phyloP scores from a whole-genome alignment of 2,888 invertebrate genomes.

The Selenia dentaria region DNA sequence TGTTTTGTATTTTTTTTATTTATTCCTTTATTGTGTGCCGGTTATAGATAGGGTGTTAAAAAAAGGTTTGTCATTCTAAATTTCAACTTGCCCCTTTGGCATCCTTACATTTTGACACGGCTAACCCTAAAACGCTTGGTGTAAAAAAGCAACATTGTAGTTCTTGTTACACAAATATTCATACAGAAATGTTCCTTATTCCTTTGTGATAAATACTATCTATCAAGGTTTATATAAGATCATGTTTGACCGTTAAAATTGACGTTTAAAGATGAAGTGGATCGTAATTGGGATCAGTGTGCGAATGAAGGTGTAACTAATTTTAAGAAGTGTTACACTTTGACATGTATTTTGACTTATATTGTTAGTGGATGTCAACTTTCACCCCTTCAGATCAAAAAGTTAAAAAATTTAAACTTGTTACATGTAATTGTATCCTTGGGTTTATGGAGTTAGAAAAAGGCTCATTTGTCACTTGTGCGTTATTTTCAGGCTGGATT shows the following conservation, averaged over 20 bases:
- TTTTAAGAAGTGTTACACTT: conserved; percentile 45
- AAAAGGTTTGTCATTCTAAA: conserved; percentile 61
- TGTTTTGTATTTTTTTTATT: conserved; percentile 52
- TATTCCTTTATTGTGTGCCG: conserved; percentile 50
- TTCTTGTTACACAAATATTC: conserved; percentile 13
- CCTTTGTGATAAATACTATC: conserved; percentile 15
- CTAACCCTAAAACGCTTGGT: conserved; percentile 45
- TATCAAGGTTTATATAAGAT: neutral
- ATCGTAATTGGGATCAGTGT: conserved; percentile 56
- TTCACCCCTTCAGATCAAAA: conserved; percentile 23
- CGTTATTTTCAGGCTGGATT: too few species aligned
- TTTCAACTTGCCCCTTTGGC: conserved; percentile 65
- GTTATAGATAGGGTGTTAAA: conserved; percentile 62
- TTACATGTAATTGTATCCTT: neutral
- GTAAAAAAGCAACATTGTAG: conserved; percentile 21
- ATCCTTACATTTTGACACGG: conserved; percentile 61
- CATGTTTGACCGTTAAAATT: conserved; percentile 28
- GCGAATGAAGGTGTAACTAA: conserved; percentile 55
- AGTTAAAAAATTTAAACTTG: neutral
- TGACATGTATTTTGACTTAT: conserved; percentile 51
- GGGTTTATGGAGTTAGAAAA: too few species aligned
- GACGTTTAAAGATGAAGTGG: conserved; percentile 52
- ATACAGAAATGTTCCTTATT: conserved; percentile 27
- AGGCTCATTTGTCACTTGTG: too few species aligned
- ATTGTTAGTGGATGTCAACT: conserved; percentile 43